These are phyloP conservation scores for Drosophila testacea DNA, from an alignment of 2,888 invertebrate genomes.

Conservation along the genomic window DNA sequence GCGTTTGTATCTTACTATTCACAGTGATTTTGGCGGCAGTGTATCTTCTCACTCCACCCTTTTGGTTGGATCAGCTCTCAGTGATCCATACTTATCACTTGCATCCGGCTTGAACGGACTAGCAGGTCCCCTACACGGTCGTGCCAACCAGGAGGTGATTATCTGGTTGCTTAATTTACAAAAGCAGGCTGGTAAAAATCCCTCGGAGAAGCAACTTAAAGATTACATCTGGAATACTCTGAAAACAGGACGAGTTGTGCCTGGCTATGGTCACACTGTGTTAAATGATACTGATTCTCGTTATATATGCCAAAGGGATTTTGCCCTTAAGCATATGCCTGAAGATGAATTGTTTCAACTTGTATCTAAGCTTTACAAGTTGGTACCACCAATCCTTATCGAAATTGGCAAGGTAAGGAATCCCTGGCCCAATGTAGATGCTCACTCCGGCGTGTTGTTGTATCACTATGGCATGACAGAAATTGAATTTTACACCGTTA, in stretches of 20 bases:
- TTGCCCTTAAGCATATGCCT: slow-evolving; percentile 92
- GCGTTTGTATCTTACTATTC: slow-evolving; percentile 92
- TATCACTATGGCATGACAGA: slow-evolving; percentile 92
- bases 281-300: slow-evolving; percentile 91
- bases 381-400: slow-evolving; percentile 91
- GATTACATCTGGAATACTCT: slow-evolving; percentile 89
- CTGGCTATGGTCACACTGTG: slow-evolving; percentile 94
- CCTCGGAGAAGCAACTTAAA: slow-evolving; percentile 10
- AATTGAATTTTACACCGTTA: slow-evolving; percentile 93
- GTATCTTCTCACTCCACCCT: slow-evolving; percentile 93
- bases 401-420: slow-evolving; percentile 93
- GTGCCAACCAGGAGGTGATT: slow-evolving; percentile 95
- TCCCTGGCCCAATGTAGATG: slow-evolving; percentile 96
- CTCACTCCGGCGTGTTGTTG: slow-evolving; percentile 92
- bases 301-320: slow-evolving; percentile 92
- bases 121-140: slow-evolving; percentile 93
- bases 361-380: slow-evolving; percentile 90
- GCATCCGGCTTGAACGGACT: slow-evolving; percentile 93
- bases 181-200: slow-evolving; percentile 15
- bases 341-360: slow-evolving; percentile 90
- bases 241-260: slow-evolving; percentile 87
- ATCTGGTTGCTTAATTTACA: slow-evolving; percentile 92
- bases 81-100: slow-evolving; percentile 92
- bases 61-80: slow-evolving; percentile 92
- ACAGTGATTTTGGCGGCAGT: slow-evolving; percentile 93